Evolutionary conservation across 2,888 invertebrate genomes (phyloP), one percentile per base, ranked within the genome.

Genomic region (Nephrocerus scutellatus): DNA sequence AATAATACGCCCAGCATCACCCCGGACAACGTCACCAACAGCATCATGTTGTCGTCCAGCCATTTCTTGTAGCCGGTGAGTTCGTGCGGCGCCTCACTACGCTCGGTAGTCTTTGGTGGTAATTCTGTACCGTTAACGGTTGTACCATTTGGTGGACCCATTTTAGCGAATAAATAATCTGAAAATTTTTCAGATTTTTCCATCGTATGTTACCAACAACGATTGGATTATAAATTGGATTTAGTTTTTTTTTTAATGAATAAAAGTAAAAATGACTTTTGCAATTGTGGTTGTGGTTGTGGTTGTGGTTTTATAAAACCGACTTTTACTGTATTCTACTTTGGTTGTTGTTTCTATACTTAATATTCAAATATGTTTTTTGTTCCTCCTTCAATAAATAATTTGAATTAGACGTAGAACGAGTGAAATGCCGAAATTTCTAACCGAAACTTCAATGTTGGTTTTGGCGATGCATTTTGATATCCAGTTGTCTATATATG

Each of bases 141-240:
- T 44, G 59, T 72, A 51, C 73, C 69, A 52, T 73, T 73, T 49
- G 76, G 75, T 54, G 78, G 76, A 63, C 81, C 80, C 82, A 84
- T 83, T 75, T 83, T 83, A 69, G 81, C 80, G 68, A 83, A 83
- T 70, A 82, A 73, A 71, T 83, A 84, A 70, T 82, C 83, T 80
- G 81, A 79, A 77, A 82, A 80, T 59, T 75, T 75, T 68, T 72
- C 75, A 70, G 75, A 68, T 69, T 73, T 76, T 74, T 77, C 77
- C 76, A 76, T 75, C 59, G 56, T 59, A 54, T 56, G 51, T 49
- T 50, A 29, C 37, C 22, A 42, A 26, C 38, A 39, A 29, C 29
- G 23, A 45, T 37, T 24, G 29, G 19, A 22, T 21, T 36, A 36
- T 41, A 35, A 13, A 39, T 37, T 41, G 35, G 32, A 22, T 38